phyloP scores from a whole-genome alignment of 1,140 invertebrate species.

The Orussus abietinus region DNA sequence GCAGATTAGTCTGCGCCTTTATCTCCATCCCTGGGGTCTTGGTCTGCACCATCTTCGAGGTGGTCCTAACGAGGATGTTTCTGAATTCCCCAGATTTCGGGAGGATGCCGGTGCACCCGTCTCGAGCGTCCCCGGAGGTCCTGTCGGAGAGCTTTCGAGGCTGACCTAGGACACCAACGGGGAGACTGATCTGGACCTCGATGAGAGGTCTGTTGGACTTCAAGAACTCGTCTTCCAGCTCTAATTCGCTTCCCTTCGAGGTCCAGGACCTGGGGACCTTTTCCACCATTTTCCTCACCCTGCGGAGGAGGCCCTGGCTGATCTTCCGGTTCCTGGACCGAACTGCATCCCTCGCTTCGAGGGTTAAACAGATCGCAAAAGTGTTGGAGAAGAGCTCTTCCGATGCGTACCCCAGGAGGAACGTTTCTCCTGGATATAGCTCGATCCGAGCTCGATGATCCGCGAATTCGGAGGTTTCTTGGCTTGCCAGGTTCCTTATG shows the following conservation, averaged over 20 bases:
- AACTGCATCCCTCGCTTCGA: conserved; percentile 44
- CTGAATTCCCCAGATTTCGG: no score
- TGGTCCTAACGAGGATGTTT: no score
- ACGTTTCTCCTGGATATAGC: conserved; percentile 51
- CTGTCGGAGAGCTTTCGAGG: conserved; percentile 32
- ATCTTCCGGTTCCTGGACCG: conserved; percentile 49
- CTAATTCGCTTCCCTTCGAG: conserved; percentile 59
- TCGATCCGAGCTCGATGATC: conserved; percentile 48
- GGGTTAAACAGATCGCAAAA: conserved; percentile 64
- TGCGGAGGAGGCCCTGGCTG: conserved; percentile 55
- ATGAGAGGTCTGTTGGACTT: conserved; percentile 55
- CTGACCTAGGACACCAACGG: conserved; percentile 9
- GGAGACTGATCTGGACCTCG: conserved; percentile 58
- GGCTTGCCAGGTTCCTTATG: conserved; percentile 43
- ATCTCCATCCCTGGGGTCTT: conserved; percentile 46
- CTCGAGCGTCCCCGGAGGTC: conserved; percentile 53
- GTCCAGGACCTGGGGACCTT: conserved; percentile 58
- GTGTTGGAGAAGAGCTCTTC: conserved; percentile 55
- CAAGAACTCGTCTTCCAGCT: conserved; percentile 56
- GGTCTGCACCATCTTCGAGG: conserved; percentile 52
- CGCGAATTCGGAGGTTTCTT: conserved; percentile 49
- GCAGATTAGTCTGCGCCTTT: conserved; percentile 64
- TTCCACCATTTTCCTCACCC: conserved; percentile 56
- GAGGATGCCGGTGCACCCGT: conserved; percentile 66
- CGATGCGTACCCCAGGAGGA: conserved; percentile 66